phyloP scores from a whole-genome alignment of 2,888 invertebrate genomes.

The Leucozona laternaria region DNA sequence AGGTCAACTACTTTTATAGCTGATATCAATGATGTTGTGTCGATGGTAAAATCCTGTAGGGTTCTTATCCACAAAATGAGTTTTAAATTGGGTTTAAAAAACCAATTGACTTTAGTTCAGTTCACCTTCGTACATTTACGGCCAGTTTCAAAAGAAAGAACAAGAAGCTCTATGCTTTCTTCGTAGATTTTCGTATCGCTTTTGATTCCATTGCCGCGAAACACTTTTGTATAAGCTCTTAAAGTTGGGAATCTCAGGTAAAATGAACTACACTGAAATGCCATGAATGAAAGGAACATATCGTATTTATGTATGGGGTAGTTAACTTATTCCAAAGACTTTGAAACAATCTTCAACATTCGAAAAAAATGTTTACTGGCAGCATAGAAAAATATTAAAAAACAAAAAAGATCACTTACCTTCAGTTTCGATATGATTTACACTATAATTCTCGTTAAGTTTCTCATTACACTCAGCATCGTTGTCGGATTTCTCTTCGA shows the following conservation, averaged over 20 bases:
- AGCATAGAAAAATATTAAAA: not conserved
- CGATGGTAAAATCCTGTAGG: too few species aligned
- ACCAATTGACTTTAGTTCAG: too few species aligned
- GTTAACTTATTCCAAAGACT: not conserved
- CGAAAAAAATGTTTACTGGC: not conserved
- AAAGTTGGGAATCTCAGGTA: not conserved
- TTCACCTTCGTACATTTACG: too few species aligned
- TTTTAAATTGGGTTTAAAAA: too few species aligned
- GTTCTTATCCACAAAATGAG: too few species aligned
- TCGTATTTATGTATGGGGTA: not conserved
- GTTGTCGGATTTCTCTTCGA: constrained; percentile 81
- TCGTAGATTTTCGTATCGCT: too few species aligned
- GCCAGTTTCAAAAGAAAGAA: too few species aligned
- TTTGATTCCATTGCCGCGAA: too few species aligned
- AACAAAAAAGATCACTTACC: constrained; percentile 20
- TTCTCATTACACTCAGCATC: constrained; percentile 83
- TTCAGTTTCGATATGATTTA: constrained; percentile 20
- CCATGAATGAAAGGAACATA: not conserved
- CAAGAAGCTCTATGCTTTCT: too few species aligned
- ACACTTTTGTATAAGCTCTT: too few species aligned
- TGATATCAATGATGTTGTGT: too few species aligned
- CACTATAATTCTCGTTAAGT: constrained; percentile 5
- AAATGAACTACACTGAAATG: not conserved
- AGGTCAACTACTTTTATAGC: too few species aligned
- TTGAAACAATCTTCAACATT: not conserved